Conservation (phyloP, 2,888 invertebrate genomes). For the Plagodis pulveraria region DNA sequence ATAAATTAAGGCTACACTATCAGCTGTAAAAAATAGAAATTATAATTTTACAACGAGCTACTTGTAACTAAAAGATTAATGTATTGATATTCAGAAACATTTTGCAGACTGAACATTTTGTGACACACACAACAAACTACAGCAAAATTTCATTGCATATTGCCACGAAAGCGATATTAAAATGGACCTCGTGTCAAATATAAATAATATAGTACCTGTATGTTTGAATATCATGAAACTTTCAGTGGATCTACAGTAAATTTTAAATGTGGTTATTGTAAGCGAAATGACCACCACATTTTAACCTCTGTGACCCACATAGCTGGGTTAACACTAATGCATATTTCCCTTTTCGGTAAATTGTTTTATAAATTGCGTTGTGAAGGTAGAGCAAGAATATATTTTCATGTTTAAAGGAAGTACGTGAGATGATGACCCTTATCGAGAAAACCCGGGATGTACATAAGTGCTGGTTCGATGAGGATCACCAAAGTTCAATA, state of each 20-base stretch:
- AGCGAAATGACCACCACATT: constrained; percentile 22
- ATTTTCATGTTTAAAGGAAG: constrained; percentile 18
- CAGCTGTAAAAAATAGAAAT: too few relatives aligned
- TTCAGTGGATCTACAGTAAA: not conserved
- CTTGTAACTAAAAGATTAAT: too few relatives aligned
- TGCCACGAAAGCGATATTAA: constrained; percentile 25
- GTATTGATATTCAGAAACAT: not conserved
- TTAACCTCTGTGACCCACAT: constrained; percentile 38
- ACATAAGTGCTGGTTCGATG: constrained; percentile 14
- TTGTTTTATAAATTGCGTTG: constrained; percentile 35
- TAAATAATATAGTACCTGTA: constrained; percentile 14
- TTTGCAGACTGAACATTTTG: constrained; percentile 15
- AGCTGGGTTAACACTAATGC: constrained; percentile 35
- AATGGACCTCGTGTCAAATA: constrained; percentile 24
- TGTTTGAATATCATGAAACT: not conserved
- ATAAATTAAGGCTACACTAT: too few relatives aligned
- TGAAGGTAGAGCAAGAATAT: constrained; percentile 6
- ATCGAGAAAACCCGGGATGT: constrained; percentile 8
- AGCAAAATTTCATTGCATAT: constrained; percentile 21
- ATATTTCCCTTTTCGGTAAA: constrained; percentile 33
- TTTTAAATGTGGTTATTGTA: constrained; percentile 7
- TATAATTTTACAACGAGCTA: too few relatives aligned
- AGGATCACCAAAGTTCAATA: constrained; percentile 5
- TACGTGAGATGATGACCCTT: constrained; percentile 19
- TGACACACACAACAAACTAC: constrained; percentile 10